phyloP scores from a whole-genome alignment of 2,888 invertebrate genomes.

The Polyploca ridens region DNA sequence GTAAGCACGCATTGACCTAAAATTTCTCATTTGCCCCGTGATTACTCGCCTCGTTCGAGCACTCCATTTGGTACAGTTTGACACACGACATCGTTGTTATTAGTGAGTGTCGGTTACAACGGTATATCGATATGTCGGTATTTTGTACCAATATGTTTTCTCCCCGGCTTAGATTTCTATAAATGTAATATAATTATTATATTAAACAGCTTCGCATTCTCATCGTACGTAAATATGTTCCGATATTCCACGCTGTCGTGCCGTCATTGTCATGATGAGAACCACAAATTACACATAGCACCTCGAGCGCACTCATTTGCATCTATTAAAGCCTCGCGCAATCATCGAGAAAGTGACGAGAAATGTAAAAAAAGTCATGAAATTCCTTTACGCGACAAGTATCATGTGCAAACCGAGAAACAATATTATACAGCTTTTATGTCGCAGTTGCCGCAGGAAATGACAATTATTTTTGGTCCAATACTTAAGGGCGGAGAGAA shows the following conservation, averaged over 20 bases:
- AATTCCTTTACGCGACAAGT: constrained; percentile 31
- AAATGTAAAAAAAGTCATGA: constrained; percentile 52
- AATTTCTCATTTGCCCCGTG: constrained; percentile 78
- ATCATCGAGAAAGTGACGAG: constrained; percentile 54
- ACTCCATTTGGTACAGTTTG: constrained; percentile 55
- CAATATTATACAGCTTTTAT: constrained; percentile 48
- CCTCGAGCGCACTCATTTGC: constrained; percentile 55
- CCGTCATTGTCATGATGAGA: constrained; percentile 6
- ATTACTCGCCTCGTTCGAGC: constrained; percentile 64
- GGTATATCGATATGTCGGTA: constrained; percentile 47
- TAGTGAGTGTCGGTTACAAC: constrained; percentile 61
- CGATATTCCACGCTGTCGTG: constrained; percentile 17
- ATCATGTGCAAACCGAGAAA: constrained; percentile 31
- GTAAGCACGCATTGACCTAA: constrained; percentile 61
- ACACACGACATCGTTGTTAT: constrained; percentile 69
- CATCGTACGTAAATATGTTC: not conserved
- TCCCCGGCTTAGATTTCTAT: not conserved
- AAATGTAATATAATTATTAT: not conserved
- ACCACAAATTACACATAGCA: constrained; percentile 21
- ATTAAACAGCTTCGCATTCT: not conserved
- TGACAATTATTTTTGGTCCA: constrained; percentile 83
- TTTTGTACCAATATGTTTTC: constrained; percentile 44
- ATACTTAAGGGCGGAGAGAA: constrained; percentile 74
- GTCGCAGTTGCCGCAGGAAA: constrained; percentile 77
- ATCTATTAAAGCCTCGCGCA: constrained; percentile 48